Evolutionary conservation across 2,113 vertebrate species (phyloP), one percentile per base, ranked within the genome.

Genomic region (Podocnemis expansa): DNA sequence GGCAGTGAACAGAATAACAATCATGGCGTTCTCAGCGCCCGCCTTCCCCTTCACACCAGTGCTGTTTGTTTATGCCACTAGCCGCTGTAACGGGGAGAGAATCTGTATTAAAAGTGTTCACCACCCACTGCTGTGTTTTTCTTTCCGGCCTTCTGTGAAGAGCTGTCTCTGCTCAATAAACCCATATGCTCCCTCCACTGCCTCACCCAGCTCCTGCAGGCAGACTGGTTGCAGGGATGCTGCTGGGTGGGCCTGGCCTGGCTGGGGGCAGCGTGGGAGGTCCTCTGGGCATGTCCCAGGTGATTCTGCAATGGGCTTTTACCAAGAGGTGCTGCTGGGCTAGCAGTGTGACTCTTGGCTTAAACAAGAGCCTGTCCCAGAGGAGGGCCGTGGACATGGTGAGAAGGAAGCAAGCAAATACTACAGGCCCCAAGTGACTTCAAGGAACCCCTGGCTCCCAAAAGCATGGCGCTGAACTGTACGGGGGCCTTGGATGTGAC

Each of bases 61-160:
- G 97, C 96, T 94, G 97, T 97, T 94, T 87, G 90, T 97, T 98
- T 96, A 95, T 96, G 97, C 96, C 95, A 91, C 93, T 97, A 97
- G 96, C 97, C 97, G 97, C 97, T 97, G 97, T 97, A 97, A 97
- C 94, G 97, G 93, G 96, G 97, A 97, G 96, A 95, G 94, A 97
- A 97, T 97, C 98, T 97, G 97, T 97, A 97, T 97, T 97, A 97
- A 96, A 97, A 97, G 96, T 98, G 98, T 97, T 98, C 98, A 98
- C 97, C 97, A 98, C 97, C 95, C 96, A 97, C 95, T 97, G 96
- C 96, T 45, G 94, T 96, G 93, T 98, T 95, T 97, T 97, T 95
- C 97, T 98, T 47, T 96, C 92, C 93, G 96, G 96, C 96, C 96
- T 96, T 98, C 94, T 98, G 97, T 98, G 98, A 96, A 97, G 97